Base-by-base conservation (phyloP, 2,797 vertebrate species). In the Sebastes kiyomatsui region DNA sequence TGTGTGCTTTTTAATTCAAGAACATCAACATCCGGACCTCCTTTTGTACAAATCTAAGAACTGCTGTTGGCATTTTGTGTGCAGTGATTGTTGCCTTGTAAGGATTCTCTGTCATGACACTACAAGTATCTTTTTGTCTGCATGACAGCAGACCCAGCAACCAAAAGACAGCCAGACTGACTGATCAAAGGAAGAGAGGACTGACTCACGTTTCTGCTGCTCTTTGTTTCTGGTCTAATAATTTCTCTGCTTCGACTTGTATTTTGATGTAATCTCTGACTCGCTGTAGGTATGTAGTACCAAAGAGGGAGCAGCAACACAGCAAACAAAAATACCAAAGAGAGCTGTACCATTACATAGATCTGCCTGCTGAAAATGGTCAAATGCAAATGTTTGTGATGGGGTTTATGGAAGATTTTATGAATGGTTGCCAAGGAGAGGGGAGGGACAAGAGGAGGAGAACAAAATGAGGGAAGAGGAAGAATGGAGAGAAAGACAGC, bases 151-250 rank as follows among this genome's bases (percentile, higher is more conserved):
- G n/a, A 83, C 92, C 89, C 80, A 69, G 78, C 85, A 91, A 88
- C 74, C 66, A 74, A 84, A 86, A 87, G 81, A 83, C 88, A 91
- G 76, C 82, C 81, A 72, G 88, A 85, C 91, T 91, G 87, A 94
- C 88, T 87, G 87, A 82, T 76, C 3, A 66, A 74, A 75, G 65
- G 52, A 84, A 73, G 72, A 92, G 42, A 72, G 73, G 77, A 84
- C 79, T 89, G 86, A 90, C 85, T 92, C 88, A 72, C 4, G 68
- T 65, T 55, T 87, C 61, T 91, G 84, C 30, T 52, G 27, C 30
- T 62, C n/a, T 62, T 49, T 18, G 56, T 49, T 32, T 62, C 5
- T 59, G 23, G 23, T 71, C 33, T 23, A 42, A 38, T 71, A 22
- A 74, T 69, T 52, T 72, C 79, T 90, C 75, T 90, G 80, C 71